Evolutionary conservation across 1,140 invertebrate species (phyloP).

Genomic region (Drosophila pallidifrons): DNA sequence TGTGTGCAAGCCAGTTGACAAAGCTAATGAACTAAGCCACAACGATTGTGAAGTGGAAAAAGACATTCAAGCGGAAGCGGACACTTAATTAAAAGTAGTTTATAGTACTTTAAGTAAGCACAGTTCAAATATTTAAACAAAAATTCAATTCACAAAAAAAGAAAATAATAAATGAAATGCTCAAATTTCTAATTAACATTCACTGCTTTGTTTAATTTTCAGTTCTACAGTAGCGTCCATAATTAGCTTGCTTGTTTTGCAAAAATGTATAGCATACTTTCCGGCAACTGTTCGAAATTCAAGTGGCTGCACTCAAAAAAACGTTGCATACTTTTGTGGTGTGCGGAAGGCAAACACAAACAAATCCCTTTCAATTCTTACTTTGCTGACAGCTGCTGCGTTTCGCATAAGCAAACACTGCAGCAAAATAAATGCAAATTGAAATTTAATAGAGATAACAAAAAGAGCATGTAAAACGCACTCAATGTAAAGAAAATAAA

Average conservation of each 20-base stretch:
- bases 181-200: background rate
- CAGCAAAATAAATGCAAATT: background rate
- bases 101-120: background rate
- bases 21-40: slow-evolving; percentile 13
- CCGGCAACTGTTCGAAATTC: slow-evolving; percentile 33
- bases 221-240: slow-evolving; percentile 30
- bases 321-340: slow-evolving; percentile 23
- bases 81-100: background rate
- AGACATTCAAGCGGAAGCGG: background rate
- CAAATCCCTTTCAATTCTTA: background rate
- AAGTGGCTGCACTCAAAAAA: background rate
- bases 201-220: background rate
- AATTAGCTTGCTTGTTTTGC: background rate
- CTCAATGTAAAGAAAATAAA: slow-evolving; percentile 10
- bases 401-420: background rate
- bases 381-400: background rate
- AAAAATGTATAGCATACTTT: slow-evolving; percentile 61
- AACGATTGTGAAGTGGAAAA: slow-evolving; percentile 15
- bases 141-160: background rate
- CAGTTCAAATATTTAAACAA: background rate
- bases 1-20: slow-evolving; percentile 12
- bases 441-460: background rate
- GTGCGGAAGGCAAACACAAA: background rate
- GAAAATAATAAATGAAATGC: background rate
- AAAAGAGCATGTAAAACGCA: background rate